phyloP scores from a whole-genome alignment of 2,888 invertebrate genomes.

The Bruchidius siliquastri region DNA sequence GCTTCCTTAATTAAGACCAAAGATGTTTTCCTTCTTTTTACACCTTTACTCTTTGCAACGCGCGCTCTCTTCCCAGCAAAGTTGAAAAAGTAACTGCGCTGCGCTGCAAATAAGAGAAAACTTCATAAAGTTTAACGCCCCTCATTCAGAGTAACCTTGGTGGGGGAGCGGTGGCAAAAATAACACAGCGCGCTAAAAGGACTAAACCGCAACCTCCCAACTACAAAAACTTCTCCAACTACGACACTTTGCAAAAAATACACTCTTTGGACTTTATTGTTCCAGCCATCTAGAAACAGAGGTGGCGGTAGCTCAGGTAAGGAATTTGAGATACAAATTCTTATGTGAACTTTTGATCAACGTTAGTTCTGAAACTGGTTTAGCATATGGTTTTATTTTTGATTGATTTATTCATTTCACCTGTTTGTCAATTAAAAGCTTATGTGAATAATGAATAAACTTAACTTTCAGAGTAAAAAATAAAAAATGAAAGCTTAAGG shows the following conservation, averaged over 20 bases:
- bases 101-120: not conserved
- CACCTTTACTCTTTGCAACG: not conserved
- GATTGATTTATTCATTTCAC: too few relatives aligned
- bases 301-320: too few relatives aligned
- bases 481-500: too few relatives aligned
- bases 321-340: too few relatives aligned
- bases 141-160: not conserved
- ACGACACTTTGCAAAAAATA: not conserved
- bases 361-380: too few relatives aligned
- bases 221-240: not conserved
- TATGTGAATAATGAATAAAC: too few relatives aligned
- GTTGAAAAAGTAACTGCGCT: not conserved
- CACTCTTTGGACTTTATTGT: not conserved
- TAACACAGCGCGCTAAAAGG: not conserved
- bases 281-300: not conserved
- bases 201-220: not conserved
- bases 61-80: not conserved
- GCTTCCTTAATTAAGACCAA: not conserved
- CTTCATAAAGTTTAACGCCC: not conserved
- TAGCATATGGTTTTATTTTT: too few relatives aligned
- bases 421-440: too few relatives aligned
- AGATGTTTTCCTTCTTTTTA: not conserved
- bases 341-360: too few relatives aligned
- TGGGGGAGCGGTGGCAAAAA: not conserved
- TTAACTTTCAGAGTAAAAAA: too few relatives aligned